Percentiles rank a stretch among this genome's conserved stretches.
These are phyloP conservation scores for Tachysurus fulvidraco DNA, from an alignment of 2,113 vertebrate genomes.

Conservation along the genomic window DNA sequence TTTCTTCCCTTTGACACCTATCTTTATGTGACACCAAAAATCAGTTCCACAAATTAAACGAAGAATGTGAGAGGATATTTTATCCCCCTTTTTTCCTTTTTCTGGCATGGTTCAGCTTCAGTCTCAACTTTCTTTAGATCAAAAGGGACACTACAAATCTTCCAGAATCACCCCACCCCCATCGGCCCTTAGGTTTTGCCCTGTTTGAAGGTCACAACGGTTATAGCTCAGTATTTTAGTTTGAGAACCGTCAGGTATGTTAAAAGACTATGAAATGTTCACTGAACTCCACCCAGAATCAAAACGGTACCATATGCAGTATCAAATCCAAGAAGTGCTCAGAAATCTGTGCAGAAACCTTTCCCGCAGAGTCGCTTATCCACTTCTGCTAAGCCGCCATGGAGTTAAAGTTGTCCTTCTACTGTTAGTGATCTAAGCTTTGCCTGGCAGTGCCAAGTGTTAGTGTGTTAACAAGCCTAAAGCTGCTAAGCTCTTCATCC, in stretches of 20 bases:
- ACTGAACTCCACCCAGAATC: slow-evolving; percentile 1
- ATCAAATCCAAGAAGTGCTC: background rate
- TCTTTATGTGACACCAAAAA: background rate
- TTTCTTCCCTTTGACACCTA: background rate
- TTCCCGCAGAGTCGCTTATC: slow-evolving; percentile 9
- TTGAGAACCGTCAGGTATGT: background rate
- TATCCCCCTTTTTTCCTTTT: background rate
- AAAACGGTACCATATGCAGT: background rate
- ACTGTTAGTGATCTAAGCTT: slow-evolving; percentile 29
- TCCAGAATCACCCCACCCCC: background rate
- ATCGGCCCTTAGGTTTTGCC: background rate
- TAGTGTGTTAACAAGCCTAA: slow-evolving; percentile 45
- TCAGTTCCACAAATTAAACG: background rate
- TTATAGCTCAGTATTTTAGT: background rate
- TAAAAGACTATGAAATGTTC: background rate
- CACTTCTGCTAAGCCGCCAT: slow-evolving; percentile 19
- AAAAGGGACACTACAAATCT: background rate
- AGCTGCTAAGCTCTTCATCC: slow-evolving; percentile 40
- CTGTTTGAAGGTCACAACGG: background rate
- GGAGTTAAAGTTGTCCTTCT: slow-evolving; percentile 34
- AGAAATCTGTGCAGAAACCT: background rate
- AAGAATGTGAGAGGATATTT: background rate
- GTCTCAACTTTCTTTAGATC: background rate
- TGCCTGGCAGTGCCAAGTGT: slow-evolving; percentile 25
- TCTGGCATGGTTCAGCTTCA: background rate